Evolutionary conservation across 2,888 invertebrate genomes (phyloP), one percentile per base, ranked within the genome.

Genomic region (Amiota communis): DNA sequence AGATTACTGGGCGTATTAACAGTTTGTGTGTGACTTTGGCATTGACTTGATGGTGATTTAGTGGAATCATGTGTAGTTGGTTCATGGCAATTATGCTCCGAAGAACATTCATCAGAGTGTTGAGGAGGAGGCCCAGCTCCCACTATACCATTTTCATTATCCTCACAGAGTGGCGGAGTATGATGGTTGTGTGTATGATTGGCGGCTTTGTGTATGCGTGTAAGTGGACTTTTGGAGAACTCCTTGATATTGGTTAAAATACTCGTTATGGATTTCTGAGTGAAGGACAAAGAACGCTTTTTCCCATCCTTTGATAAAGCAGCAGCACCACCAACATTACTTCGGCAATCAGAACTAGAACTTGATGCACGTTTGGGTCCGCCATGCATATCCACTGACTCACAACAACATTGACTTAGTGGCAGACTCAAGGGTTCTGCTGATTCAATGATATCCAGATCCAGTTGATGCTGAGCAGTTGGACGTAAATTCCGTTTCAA

Each of bases 241-340:
- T 90, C 90, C 74, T 87, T 88, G 23, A 89, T 86, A 72, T 89
- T 89, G 68, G 82, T 87, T 1, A 89, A 75, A 8, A 90, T 84
- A 15, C 83, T 82, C 71, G 88, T 89, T 11, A 89, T 86, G 17
- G 89, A 89, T 72, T 88, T 89, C 72, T 90, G 88, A 23, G 89
- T 88, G 71, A 89, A 89, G 4, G 90, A 90, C 10, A 87, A 79
- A 0, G 90, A 89, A 23, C 90, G 85, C 70, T 89, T 90, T 68
- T 89, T 88, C 46, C 76, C 73, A 12, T 82, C 79, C 13, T 72
- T 71, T 2, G 17, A 48, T 1, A 2, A 13, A 13, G 23, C 48
- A 77, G 61, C 78, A 81, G 84, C 78, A 36, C 36, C 36, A 81
- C 83, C 78, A 36, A 2, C 36, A 36, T 36, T 36, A 10, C 87